These are phyloP conservation scores for Drosophila cardini DNA, from an alignment of 1,140 invertebrate genomes.

Conservation along the genomic window DNA sequence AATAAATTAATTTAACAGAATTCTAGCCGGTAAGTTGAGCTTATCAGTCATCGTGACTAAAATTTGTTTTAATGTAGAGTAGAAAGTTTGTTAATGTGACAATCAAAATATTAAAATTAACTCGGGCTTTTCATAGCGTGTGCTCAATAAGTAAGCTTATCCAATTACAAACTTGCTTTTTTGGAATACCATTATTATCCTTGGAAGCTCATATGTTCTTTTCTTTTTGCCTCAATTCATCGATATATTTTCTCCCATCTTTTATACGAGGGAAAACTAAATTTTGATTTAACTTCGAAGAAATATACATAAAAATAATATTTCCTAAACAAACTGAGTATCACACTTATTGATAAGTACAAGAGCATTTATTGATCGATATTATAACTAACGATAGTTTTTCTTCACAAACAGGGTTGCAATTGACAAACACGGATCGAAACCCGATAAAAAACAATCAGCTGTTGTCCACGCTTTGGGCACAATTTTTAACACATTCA, in stretches of 20 bases:
- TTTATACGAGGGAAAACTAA: neutral
- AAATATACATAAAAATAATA: neutral
- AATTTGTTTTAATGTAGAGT: too few relatives aligned
- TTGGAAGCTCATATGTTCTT: neutral
- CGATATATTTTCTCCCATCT: neutral
- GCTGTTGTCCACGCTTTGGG: conserved; percentile 8
- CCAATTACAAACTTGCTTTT: too few relatives aligned
- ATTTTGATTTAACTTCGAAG: neutral
- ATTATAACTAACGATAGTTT: neutral
- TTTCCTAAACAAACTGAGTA: neutral
- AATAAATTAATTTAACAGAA: too few relatives aligned
- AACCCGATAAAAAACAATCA: neutral
- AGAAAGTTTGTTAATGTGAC: too few relatives aligned
- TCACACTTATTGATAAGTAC: neutral
- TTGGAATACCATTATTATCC: conserved; percentile 1
- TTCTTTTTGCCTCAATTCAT: neutral
- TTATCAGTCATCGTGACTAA: too few relatives aligned
- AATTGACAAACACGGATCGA: neutral
- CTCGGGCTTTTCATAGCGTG: too few relatives aligned
- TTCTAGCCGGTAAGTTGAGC: too few relatives aligned
- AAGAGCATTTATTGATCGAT: neutral
- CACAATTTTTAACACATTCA: conserved; percentile 1
- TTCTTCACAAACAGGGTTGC: neutral
- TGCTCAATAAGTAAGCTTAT: too few relatives aligned
- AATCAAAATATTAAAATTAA: too few relatives aligned